These are phyloP conservation scores for Sebastes umbrosus DNA, from an alignment of 2,797 vertebrate genomes.

Conservation along the genomic window DNA sequence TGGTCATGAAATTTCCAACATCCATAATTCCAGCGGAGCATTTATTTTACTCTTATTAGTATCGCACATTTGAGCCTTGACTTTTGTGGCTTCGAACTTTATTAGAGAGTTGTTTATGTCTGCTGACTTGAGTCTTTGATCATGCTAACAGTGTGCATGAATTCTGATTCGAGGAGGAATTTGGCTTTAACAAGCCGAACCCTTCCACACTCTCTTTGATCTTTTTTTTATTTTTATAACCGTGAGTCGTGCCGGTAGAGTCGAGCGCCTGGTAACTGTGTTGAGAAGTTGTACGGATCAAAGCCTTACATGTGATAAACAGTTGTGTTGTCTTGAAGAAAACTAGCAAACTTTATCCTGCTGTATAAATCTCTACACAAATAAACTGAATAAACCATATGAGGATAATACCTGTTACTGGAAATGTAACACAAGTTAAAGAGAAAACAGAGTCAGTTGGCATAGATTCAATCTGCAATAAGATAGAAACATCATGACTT, in stretches of 20 bases:
- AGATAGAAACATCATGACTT: neutral
- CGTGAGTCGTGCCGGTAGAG: constrained; percentile 18
- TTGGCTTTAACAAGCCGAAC: constrained; percentile 65
- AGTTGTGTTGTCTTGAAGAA: constrained; percentile 27
- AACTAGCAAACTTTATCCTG: neutral
- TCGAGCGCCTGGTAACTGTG: constrained; percentile 40
- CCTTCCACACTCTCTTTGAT: constrained; percentile 63
- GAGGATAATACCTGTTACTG: neutral
- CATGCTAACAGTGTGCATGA: constrained; percentile 55
- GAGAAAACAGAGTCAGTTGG: neutral
- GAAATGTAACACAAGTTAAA: neutral
- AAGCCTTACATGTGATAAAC: constrained; percentile 28
- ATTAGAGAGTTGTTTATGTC: constrained; percentile 65
- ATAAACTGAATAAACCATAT: neutral
- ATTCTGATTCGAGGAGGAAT: constrained; percentile 68
- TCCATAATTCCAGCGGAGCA: neutral
- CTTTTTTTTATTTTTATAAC: constrained; percentile 61
- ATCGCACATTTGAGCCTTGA: constrained; percentile 38
- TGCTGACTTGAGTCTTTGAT: constrained; percentile 61
- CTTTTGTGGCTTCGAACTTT: constrained; percentile 53
- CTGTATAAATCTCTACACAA: neutral
- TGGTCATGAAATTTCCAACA: constrained; percentile 15
- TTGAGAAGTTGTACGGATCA: constrained; percentile 42
- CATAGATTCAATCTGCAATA: neutral
- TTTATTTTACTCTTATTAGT: constrained; percentile 42